These are phyloP conservation scores for Cheumatopsyche charites DNA, from an alignment of 1,140 invertebrate genomes.

Conservation along the genomic window DNA sequence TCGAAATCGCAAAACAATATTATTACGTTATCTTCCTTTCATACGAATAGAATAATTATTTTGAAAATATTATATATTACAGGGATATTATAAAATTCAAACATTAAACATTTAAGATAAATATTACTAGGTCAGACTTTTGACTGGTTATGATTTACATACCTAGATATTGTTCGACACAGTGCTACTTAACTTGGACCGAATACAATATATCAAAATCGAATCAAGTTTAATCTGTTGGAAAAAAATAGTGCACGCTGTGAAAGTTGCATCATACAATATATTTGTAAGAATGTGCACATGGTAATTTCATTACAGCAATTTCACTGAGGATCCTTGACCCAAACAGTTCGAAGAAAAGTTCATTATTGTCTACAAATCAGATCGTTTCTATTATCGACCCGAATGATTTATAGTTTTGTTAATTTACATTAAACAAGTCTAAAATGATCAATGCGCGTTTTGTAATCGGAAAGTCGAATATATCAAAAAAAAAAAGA, in stretches of 20 bases:
- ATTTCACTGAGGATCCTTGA: conserved; percentile 22
- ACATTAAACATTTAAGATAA: not conserved
- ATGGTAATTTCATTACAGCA: not conserved
- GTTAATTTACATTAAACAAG: conserved; percentile 13
- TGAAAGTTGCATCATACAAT: conserved; percentile 16
- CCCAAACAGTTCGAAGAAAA: conserved; percentile 22
- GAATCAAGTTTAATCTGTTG: conserved; percentile 8
- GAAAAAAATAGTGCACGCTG: not conserved
- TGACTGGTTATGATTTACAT: not conserved
- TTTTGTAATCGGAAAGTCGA: too few relatives aligned
- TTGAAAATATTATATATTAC: conserved; percentile 1
- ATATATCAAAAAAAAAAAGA: too few relatives aligned
- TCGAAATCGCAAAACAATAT: conserved; percentile 24
- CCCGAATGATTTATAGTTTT: conserved; percentile 28
- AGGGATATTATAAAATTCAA: not conserved
- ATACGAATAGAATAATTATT: not conserved
- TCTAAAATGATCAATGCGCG: not conserved
- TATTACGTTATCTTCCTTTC: not conserved
- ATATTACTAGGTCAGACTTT: not conserved
- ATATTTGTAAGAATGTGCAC: not conserved
- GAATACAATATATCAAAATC: conserved; percentile 9
- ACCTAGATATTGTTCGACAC: not conserved
- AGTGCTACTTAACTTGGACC: not conserved
- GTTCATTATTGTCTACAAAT: conserved; percentile 30
- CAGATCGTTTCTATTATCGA: conserved; percentile 32